Evolutionary conservation across 2,888 invertebrate genomes (phyloP), one percentile per base, ranked within the genome.

Genomic region (Drosophila cognata): DNA sequence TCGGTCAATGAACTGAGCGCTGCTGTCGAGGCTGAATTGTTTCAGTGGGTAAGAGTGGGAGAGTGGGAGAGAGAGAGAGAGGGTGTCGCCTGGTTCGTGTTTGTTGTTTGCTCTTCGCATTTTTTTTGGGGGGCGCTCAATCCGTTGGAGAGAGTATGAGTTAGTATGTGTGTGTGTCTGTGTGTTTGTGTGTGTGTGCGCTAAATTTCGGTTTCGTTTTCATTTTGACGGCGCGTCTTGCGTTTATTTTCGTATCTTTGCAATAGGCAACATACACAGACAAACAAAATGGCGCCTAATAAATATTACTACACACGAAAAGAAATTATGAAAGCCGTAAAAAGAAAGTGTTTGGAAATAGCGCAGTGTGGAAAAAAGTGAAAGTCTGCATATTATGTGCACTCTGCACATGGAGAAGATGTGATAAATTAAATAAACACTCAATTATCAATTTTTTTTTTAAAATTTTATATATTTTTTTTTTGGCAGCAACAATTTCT

Each of bases 161-260:
- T 56, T 43, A 58, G 38, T 29, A 25, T 48, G 25, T 57, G 46
- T 67, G 50, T 57, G 25, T 59, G 60, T 65, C 57, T 71, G 55
- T 57, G 56, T 68, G 58, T 77, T 41, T 41, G 41, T 41, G 43
- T 43, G 79, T 79, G 79, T 81, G 77, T 85, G 80, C 79, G 79
- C 84, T 80, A 86, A 88, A 89, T 92, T 92, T 92, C 88, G 85
- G 90, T 92, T 92, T 92, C 92, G 90, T 91, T 92, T 92, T 92
- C 92, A 91, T 91, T 91, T 90, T 52, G 76, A 74, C 69, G 60
- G 64, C 74, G 73, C 61, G 79, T 81, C 86, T 89, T 89, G 88
- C 88, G 85, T 88, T 79, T 88, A 88, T 89, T 86, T 85, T 82
- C 69, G 85, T 88, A 83, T 88, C 85, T 89, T 85, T 89, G 89